These are phyloP conservation scores for Melanostoma mellinum DNA, from an alignment of 2,888 invertebrate species.

Conservation along the genomic window DNA sequence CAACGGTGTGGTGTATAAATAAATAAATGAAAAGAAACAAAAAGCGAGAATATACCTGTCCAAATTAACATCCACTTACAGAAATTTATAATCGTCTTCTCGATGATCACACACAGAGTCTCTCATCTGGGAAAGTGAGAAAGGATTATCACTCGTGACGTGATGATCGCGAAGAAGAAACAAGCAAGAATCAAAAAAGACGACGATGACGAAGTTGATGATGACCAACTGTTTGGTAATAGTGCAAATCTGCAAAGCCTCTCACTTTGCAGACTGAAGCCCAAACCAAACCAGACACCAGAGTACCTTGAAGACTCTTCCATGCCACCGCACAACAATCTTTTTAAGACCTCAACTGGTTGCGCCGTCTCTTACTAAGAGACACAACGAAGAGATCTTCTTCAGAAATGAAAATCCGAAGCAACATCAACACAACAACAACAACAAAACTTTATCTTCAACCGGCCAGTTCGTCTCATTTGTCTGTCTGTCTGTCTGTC, in stretches of 20 bases:
- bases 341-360: not conserved
- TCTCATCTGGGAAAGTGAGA: constrained; percentile 21
- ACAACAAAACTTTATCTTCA: constrained; percentile 8
- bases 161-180: constrained; percentile 1
- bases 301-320: constrained; percentile 55
- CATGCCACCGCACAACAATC: not conserved
- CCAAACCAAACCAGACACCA: constrained; percentile 13
- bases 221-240: constrained; percentile 17
- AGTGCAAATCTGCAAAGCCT: constrained; percentile 44
- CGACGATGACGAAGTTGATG: not conserved
- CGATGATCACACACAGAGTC: not conserved
- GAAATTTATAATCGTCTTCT: constrained; percentile 23
- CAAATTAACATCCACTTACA: constrained; percentile 37
- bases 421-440: constrained; percentile 3
- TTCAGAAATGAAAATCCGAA: constrained; percentile 1
- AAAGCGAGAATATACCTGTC: constrained; percentile 9
- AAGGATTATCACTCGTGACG: constrained; percentile 35
- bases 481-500: constrained; percentile 30
- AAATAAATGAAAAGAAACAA: constrained; percentile 8
- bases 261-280: constrained; percentile 42
- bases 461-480: constrained; percentile 27
- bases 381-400: constrained; percentile 54
- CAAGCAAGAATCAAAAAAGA: not conserved
- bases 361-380: constrained; percentile 30
- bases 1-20: not conserved